A percentile compares a stretch with the other conserved stretches of the same genome.
Conservation (phyloP, 2,113 vertebrate genomes). For the Muntiacus muntjak region DNA sequence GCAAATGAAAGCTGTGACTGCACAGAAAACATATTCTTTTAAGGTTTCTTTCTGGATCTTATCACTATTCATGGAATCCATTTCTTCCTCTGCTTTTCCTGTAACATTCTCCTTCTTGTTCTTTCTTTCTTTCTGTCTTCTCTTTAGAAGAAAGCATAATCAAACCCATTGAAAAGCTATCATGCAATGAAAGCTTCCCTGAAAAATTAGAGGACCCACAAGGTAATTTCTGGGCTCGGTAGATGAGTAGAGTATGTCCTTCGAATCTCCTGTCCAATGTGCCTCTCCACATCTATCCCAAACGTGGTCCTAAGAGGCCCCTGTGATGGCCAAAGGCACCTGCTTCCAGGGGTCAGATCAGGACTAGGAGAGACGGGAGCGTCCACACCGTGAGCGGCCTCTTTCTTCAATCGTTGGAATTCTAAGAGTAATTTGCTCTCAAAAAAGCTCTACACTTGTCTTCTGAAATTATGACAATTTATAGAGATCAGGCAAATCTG, state of each 20-base stretch:
- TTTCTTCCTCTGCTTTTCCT: slow-evolving; percentile 39
- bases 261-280: neutral
- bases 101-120: slow-evolving; percentile 15
- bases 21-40: neutral
- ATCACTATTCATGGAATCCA: neutral
- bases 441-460: neutral
- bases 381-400: rapidly evolving
- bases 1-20: neutral
- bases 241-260: neutral
- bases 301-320: neutral
- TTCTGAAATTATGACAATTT: slow-evolving; percentile 6
- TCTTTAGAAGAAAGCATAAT: slow-evolving; percentile 85
- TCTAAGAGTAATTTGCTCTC: neutral
- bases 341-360: neutral
- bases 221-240: slow-evolving; percentile 81
- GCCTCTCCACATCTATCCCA: neutral
- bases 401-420: neutral
- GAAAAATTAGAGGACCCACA: slow-evolving; percentile 87
- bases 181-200: slow-evolving; percentile 85
- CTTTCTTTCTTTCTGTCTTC: slow-evolving; percentile 51
- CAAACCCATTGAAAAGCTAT: slow-evolving; percentile 85
- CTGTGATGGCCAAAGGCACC: neutral
- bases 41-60: neutral
- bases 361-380: neutral
- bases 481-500: neutral